These are phyloP conservation scores for Ranitomeya imitator DNA, from an alignment of 2,113 vertebrate genomes.

Conservation along the genomic window DNA sequence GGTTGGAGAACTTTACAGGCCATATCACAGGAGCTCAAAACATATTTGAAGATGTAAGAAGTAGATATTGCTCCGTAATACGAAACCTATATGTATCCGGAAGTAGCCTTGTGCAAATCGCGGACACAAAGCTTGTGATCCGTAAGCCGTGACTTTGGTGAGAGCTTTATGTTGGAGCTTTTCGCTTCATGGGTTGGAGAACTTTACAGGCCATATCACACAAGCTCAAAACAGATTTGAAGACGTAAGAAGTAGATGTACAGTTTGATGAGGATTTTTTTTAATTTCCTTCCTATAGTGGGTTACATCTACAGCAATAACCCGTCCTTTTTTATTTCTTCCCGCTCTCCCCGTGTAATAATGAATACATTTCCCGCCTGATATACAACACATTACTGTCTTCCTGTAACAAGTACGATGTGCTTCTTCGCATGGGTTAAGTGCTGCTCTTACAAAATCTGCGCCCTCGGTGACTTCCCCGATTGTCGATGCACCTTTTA, in stretches of 20 bases:
- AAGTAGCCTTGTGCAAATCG: no score
- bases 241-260: not conserved
- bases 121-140: no score
- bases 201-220: not conserved
- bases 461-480: conserved; percentile 10
- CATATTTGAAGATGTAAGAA: not conserved
- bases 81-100: no score
- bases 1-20: not conserved
- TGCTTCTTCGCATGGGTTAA: conserved; percentile 27
- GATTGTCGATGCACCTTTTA: conserved; percentile 30
- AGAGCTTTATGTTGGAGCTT: not conserved
- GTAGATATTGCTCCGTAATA: not conserved
- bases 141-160: not conserved
- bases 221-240: not conserved
- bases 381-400: not conserved
- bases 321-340: no score
- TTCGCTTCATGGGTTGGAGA: not conserved
- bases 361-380: not conserved
- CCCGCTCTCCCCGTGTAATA: not conserved
- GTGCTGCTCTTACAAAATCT: conserved; percentile 31
- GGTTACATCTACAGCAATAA: no score
- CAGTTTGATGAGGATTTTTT: no score
- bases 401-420: not conserved
- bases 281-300: no score
- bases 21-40: not conserved